phyloP scores from a whole-genome alignment of 2,888 invertebrate species.

The Xestia ashworthii region DNA sequence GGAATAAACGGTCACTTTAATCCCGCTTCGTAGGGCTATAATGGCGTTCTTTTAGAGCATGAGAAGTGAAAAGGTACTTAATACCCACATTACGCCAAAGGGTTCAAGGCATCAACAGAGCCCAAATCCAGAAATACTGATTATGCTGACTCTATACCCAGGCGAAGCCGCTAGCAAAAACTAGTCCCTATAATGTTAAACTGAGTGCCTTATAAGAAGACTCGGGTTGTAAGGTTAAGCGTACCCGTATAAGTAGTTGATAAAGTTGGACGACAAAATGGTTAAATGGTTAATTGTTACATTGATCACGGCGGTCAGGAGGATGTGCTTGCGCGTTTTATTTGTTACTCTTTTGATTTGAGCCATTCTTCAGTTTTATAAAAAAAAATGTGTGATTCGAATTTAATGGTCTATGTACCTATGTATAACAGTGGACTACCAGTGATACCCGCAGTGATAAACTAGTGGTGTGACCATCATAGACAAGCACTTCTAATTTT shows the following conservation, averaged over 20 bases:
- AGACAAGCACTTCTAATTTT: too few relatives aligned
- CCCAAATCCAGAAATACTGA: background rate
- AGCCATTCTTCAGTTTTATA: background rate
- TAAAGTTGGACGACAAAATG: slow-evolving; percentile 42
- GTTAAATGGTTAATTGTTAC: slow-evolving; percentile 45
- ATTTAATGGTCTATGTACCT: too few relatives aligned
- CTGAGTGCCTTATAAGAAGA: slow-evolving; percentile 20
- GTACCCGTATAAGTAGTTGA: slow-evolving; percentile 29
- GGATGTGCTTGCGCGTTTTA: background rate
- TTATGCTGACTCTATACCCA: background rate
- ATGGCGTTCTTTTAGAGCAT: too few relatives aligned
- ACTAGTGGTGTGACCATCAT: too few relatives aligned
- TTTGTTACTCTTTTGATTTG: slow-evolving; percentile 4
- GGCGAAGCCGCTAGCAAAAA: background rate
- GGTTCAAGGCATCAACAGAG: background rate
- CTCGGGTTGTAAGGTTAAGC: slow-evolving; percentile 34
- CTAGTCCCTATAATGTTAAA: slow-evolving; percentile 11
- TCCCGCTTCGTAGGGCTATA: too few relatives aligned
- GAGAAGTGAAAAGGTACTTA: too few relatives aligned
- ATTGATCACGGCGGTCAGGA: slow-evolving; percentile 10
- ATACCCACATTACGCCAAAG: too few relatives aligned
- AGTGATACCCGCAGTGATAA: too few relatives aligned
- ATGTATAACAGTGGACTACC: too few relatives aligned
- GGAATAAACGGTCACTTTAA: too few relatives aligned
- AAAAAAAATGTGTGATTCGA: background rate